Evolutionary conservation across 2,888 invertebrate species (phyloP).

Genomic region (Sinotaia quadrata): DNA sequence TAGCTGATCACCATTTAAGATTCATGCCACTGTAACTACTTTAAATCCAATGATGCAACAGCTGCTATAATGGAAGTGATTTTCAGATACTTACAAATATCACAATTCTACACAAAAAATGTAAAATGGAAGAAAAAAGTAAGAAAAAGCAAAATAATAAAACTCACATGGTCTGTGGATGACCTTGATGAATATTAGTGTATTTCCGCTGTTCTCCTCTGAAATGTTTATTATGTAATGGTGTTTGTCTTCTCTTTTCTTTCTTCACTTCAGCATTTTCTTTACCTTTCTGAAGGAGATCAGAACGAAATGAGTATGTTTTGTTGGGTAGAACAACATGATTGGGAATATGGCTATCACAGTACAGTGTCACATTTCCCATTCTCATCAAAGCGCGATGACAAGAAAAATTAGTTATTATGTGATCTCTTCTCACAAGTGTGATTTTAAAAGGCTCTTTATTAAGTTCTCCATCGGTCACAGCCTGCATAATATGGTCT

Average conservation of each 20-base stretch:
- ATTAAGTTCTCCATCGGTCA: not conserved
- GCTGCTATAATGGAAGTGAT: no score
- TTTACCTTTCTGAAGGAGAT: not conserved
- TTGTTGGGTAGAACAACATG: not conserved
- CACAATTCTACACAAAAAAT: no score
- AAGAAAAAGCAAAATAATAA: no score
- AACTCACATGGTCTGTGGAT: no score
- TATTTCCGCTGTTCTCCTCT: not conserved
- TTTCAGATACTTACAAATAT: no score
- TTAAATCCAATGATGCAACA: no score
- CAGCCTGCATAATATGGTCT: not conserved
- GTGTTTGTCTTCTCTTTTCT: not conserved
- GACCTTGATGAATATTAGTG: not conserved
- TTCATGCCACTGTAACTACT: no score
- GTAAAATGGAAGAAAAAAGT: no score
- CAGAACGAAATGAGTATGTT: not conserved
- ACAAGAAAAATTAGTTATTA: no score
- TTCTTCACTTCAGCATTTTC: not conserved
- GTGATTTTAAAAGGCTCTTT: not conserved
- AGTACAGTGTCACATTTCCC: not conserved
- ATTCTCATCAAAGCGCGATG: not conserved
- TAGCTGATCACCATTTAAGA: no score
- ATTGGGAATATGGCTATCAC: not conserved
- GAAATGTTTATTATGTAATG: constrained; percentile 6
- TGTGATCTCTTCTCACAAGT: not conserved